Evolutionary conservation across 2,888 invertebrate genomes (phyloP).

Genomic region (Synergus gifuensis): DNA sequence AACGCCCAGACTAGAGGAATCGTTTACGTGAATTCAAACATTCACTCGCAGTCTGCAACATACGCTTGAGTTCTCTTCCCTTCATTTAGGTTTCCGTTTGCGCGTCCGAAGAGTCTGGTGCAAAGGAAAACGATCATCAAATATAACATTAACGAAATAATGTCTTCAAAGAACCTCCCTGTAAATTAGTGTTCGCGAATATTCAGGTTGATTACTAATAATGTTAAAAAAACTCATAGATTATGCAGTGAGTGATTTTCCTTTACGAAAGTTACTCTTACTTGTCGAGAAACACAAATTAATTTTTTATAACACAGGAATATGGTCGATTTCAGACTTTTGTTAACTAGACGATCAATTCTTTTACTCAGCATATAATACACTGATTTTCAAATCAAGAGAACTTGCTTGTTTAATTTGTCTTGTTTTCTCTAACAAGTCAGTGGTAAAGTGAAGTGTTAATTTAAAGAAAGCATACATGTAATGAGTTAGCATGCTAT

Average conservation of each 20-base stretch:
- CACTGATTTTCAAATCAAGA: too few species aligned
- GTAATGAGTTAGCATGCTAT: too few species aligned
- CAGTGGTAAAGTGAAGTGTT: too few species aligned
- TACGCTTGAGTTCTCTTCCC: slow-evolving; percentile 54
- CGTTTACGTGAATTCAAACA: slow-evolving; percentile 60
- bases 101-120: slow-evolving; percentile 59
- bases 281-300: not conserved
- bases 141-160: slow-evolving; percentile 63
- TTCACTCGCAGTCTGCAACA: slow-evolving; percentile 52
- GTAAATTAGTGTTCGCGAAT: not conserved
- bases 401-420: too few species aligned
- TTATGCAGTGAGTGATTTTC: not conserved
- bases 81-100: slow-evolving; percentile 73
- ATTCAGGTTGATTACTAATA: not conserved
- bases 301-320: not conserved
- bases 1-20: slow-evolving; percentile 43
- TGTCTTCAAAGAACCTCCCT: slow-evolving; percentile 32
- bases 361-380: too few species aligned
- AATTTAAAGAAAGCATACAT: too few species aligned
- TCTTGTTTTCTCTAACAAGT: too few species aligned
- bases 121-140: slow-evolving; percentile 61
- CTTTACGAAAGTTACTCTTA: not conserved
- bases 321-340: too few species aligned
- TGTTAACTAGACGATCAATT: too few species aligned
- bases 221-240: not conserved